Evolutionary conservation across 2,113 vertebrate genomes (phyloP).

Genomic region (Cavia aperea): DNA sequence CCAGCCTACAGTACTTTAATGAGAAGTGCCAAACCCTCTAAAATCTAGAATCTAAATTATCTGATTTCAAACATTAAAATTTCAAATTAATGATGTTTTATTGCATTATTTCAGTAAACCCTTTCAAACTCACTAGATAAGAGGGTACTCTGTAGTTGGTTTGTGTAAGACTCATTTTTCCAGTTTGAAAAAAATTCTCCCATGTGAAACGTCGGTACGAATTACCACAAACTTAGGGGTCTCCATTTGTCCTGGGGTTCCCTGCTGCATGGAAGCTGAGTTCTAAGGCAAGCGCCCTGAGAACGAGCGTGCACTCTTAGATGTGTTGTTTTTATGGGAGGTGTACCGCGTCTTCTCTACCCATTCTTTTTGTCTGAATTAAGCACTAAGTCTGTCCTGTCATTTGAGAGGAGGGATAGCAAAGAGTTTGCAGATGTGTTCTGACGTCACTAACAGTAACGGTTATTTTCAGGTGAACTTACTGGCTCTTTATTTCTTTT

Average conservation of each 20-base stretch:
- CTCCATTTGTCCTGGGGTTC: background rate
- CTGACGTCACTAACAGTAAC: background rate
- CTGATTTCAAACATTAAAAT: conserved; percentile 23
- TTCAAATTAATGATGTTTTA: conserved; percentile 9
- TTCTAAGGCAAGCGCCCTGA: background rate
- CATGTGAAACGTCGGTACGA: background rate
- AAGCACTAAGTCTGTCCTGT: background rate
- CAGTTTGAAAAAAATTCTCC: background rate
- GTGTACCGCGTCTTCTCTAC: background rate
- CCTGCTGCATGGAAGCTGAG: background rate
- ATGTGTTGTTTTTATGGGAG: background rate
- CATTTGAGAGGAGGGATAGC: background rate
- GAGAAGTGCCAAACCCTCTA: background rate
- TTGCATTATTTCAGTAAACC: background rate
- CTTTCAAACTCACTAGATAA: conserved; percentile 1
- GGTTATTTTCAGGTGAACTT: background rate
- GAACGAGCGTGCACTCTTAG: background rate
- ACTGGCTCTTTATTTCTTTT: background rate
- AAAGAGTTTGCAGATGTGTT: background rate
- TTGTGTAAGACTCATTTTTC: conserved; percentile 27
- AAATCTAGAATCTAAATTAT: background rate
- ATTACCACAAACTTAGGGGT: background rate
- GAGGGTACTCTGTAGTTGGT: background rate
- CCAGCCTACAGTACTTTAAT: background rate
- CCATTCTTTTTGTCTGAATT: background rate